Evolutionary conservation across 1,140 invertebrate genomes (phyloP).

Genomic region (Sminthurinus signatus): DNA sequence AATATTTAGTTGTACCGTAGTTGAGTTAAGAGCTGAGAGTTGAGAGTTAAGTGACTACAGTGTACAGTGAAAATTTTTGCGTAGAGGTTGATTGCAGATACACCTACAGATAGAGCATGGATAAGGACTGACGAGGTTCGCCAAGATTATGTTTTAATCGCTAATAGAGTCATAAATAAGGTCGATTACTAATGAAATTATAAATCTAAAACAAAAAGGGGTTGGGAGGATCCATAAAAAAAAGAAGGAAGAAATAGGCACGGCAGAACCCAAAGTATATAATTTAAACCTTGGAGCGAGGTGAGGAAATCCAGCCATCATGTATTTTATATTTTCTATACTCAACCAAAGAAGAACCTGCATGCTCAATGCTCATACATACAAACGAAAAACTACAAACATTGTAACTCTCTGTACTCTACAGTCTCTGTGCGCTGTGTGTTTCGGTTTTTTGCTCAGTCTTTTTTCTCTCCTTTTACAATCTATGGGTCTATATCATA

Average conservation of each 20-base stretch:
- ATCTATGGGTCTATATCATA: too few species aligned
- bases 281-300: constrained; percentile 5
- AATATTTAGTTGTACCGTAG: too few species aligned
- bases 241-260: constrained; percentile 1
- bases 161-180: constrained; percentile 41
- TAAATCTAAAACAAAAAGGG: constrained; percentile 33
- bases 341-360: too few species aligned
- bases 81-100: constrained; percentile 2
- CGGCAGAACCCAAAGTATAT: neutral
- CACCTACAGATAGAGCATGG: constrained; percentile 17
- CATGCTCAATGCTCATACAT: too few species aligned
- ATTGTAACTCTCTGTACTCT: too few species aligned
- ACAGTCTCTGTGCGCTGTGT: too few species aligned
- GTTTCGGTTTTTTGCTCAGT: too few species aligned
- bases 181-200: constrained; percentile 33
- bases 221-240: constrained; percentile 24
- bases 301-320: constrained; percentile 12
- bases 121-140: constrained; percentile 6
- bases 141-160: constrained; percentile 38
- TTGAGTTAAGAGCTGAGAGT: too few species aligned
- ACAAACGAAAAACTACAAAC: too few species aligned
- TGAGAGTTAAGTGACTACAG: too few species aligned
- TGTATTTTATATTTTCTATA: too few species aligned
- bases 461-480: too few species aligned
- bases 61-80: constrained; percentile 6